Conservation (phyloP, 1,140 invertebrate species). For the Drusus annulatus region DNA sequence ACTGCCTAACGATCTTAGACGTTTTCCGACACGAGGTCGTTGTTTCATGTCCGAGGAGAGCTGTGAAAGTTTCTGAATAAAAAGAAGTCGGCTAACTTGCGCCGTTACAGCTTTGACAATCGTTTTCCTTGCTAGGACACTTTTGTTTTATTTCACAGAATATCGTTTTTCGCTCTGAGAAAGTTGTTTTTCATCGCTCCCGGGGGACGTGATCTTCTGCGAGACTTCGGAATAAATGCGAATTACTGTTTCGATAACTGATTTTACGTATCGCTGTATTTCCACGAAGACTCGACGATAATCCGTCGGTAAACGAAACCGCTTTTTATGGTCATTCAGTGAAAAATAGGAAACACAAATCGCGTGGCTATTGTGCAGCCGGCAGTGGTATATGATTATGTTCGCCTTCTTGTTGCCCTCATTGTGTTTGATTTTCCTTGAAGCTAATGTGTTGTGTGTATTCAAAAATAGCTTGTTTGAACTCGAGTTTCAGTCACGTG, state of each 20-base stretch:
- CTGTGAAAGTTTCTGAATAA: constrained; percentile 52
- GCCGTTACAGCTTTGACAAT: constrained; percentile 54
- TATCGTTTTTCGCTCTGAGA: constrained; percentile 20
- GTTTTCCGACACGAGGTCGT: constrained; percentile 26
- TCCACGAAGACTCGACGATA: too few relatives aligned
- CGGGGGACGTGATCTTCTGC: not conserved
- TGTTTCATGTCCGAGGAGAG: constrained; percentile 46
- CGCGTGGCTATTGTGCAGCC: too few relatives aligned
- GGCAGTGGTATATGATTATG: too few relatives aligned
- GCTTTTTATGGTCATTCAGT: too few relatives aligned
- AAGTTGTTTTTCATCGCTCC: constrained; percentile 18
- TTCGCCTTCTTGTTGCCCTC: too few relatives aligned
- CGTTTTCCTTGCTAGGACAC: constrained; percentile 40
- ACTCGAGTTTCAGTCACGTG: constrained; percentile 19
- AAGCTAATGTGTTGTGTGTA: too few relatives aligned
- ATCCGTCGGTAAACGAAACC: too few relatives aligned
- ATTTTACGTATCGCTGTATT: not conserved
- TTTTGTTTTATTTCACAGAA: constrained; percentile 20
- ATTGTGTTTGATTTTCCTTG: too few relatives aligned
- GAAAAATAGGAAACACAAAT: too few relatives aligned
- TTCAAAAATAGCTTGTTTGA: too few relatives aligned
- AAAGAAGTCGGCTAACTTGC: constrained; percentile 44
- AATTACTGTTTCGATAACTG: not conserved
- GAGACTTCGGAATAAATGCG: not conserved
- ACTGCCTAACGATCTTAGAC: constrained; percentile 15